phyloP scores from a whole-genome alignment of 2,113 vertebrate species.

The Bufo gargarizans region DNA sequence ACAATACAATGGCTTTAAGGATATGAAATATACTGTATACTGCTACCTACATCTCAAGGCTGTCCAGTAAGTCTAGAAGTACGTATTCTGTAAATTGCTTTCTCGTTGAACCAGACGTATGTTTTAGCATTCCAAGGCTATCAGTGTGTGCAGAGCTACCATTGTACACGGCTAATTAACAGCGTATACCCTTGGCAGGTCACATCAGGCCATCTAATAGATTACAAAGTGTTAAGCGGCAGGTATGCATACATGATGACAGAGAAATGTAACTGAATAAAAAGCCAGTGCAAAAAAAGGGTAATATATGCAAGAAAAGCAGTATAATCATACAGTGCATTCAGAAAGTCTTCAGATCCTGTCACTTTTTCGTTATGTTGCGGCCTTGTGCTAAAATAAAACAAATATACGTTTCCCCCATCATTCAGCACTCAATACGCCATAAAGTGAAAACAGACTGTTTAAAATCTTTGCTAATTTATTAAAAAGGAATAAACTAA shows the following conservation, averaged over 20 bases:
- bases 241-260: not conserved
- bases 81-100: not conserved
- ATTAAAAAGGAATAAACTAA: too few relatives aligned
- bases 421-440: too few relatives aligned
- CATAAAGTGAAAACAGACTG: too few relatives aligned
- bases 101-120: not conserved
- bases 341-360: too few relatives aligned
- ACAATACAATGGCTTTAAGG: not conserved
- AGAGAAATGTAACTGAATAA: too few relatives aligned
- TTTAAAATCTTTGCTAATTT: too few relatives aligned
- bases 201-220: not conserved
- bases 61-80: not conserved
- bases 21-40: not conserved
- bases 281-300: too few relatives aligned
- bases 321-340: too few relatives aligned
- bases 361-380: too few relatives aligned
- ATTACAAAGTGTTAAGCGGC: not conserved
- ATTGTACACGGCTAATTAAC: not conserved
- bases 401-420: too few relatives aligned
- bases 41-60: not conserved
- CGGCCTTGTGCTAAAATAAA: too few relatives aligned
- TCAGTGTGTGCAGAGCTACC: not conserved
- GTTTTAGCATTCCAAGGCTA: not conserved
- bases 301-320: too few relatives aligned
- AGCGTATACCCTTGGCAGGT: slow-evolving; percentile 1